Base-by-base conservation (phyloP, 2,888 invertebrate genomes). In the Melinopterus prodromus region DNA sequence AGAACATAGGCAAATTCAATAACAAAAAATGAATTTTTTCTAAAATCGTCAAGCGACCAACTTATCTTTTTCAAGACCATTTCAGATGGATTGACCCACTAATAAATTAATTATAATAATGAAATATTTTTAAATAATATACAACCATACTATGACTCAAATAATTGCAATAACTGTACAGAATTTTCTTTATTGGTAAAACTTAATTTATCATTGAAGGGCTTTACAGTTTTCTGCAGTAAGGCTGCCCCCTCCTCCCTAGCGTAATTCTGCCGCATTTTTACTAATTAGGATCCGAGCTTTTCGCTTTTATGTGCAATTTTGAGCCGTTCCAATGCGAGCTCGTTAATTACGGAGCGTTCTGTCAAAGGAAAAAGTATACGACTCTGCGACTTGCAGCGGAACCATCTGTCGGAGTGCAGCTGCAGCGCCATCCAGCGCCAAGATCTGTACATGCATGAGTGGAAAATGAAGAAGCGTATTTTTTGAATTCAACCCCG, bases 321-420 rank as follows among this genome's bases (percentile, higher is more conserved):
- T 53, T 53, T 53, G 53, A 53, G 53, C 53, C 53, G 7, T 53
- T 53, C 53, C 53, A 53, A 53, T 53, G 53, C 53, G 53, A 53
- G 53, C 53, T 53, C 53, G 53, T 53, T 53, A 53, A 53, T 53
- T 53, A 53, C 53, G 12, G 53, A 53, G 53, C 53, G 53, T 53
- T 53, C 53, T 53, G 53, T 53, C 53, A 53, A 53, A 53, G 53
- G 53, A 53, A 53, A 53, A 53, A 53, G 53, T 53, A 53, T 53
- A 53, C 53, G 53, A 53, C 53, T 26, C 26, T 53, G 53, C 53
- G 53, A 53, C 53, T 53, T 9, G 53, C 53, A 12, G 12, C 53
- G 9, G 53, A 7, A 53, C 53, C 53, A 53, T 53, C 53, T 53
- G 53, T 53, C 12, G 53, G 53, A 53, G 53, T 12, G 53, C 53